Base-by-base conservation (phyloP, 2,888 invertebrate species). In the Lasiommata megera region DNA sequence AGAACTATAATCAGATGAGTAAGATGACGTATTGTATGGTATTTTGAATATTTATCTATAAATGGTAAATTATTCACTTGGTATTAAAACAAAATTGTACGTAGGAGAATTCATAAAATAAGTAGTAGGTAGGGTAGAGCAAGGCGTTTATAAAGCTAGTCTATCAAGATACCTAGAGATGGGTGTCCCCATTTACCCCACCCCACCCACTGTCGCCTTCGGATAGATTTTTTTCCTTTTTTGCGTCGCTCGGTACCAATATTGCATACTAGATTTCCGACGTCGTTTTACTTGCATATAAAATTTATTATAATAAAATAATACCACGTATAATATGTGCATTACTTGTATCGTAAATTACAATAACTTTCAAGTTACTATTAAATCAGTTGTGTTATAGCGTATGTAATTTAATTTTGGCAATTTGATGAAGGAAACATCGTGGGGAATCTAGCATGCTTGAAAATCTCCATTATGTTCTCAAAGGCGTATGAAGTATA, bases 191-290 rank as follows among this genome's bases (percentile, higher is more conserved):
- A 40, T 46, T 31, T 31, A 36, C 50, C 38, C 38, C 51, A 38
- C 64, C n/a, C 60, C 65, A 71, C 64, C 72, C 73, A 64, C 73
- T 77, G 76, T 79, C 80, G 79, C 77, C 79, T 79, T 69, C 68
- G 79, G 80, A 51, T 51, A 40, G 51, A 51, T 51, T 51, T 79
- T 80, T 83, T 84, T 80, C 79, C 79, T 82, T 84, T 84, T 80
- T 74, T 74, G 75, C 69, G 72, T 66, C 67, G 69, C 74, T 69
- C 71, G 69, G 69, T 73, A 70, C 77, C 79, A 76, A 83, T 84
- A 83, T 83, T 80, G 79, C 80, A 77, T 68, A 80, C 80, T 77
- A 79, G 73, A 70, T 34, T 57, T 37, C 7, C 12, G 17, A 18
- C 37, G 23, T 37, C 36, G 48, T 37, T 48, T 37, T 37, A 14